These are phyloP conservation scores for Eubasilissa splendida DNA, from an alignment of 2,888 invertebrate genomes.

Conservation along the genomic window DNA sequence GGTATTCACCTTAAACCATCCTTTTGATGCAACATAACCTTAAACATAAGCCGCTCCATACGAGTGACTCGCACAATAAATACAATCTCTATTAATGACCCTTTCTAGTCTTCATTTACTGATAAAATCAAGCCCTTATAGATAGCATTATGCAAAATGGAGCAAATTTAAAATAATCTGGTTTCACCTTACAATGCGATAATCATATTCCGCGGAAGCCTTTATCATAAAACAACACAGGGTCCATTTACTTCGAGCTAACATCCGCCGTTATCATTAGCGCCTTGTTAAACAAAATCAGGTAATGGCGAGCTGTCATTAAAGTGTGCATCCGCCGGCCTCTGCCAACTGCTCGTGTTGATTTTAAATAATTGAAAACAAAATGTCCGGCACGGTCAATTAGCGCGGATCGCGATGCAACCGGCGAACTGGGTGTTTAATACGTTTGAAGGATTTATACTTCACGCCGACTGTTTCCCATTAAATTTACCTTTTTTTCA, in stretches of 20 bases:
- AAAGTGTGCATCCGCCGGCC: background rate
- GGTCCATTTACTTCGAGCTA: background rate
- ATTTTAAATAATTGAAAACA: conserved; percentile 47
- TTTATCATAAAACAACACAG: conserved; percentile 15
- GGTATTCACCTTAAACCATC: no score
- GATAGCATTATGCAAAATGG: no score
- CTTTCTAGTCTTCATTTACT: no score
- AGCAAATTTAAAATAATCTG: no score
- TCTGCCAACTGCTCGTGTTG: conserved; percentile 5
- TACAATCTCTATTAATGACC: no score
- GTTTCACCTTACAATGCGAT: no score
- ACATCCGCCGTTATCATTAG: conserved; percentile 15
- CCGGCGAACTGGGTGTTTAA: background rate
- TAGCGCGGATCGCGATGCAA: conserved; percentile 31
- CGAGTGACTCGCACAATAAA: no score
- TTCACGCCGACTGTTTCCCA: background rate
- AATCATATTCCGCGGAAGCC: background rate
- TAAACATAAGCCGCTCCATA: no score
- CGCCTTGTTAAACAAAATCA: conserved; percentile 4
- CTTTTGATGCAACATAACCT: no score
- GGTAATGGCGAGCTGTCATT: conserved; percentile 14
- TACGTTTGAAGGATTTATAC: background rate
- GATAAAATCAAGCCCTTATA: no score
- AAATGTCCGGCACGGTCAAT: conserved; percentile 48
- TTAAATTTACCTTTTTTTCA: no score